Evolutionary conservation across 2,888 invertebrate genomes (phyloP), one percentile per base, ranked within the genome.

Genomic region (Chamaedrilus cognettii): DNA sequence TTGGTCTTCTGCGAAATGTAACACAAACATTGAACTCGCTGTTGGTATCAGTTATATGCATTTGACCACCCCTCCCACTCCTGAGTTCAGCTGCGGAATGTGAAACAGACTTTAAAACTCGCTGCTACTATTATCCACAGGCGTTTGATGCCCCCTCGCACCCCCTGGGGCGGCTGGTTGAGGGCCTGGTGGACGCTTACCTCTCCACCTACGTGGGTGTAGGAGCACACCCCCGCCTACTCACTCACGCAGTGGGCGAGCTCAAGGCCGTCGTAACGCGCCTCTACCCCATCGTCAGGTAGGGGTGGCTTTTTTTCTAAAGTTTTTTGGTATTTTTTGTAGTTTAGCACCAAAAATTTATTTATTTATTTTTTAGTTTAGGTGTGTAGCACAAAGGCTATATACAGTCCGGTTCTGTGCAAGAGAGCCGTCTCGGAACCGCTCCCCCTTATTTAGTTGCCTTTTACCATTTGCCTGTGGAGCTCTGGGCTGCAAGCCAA

Each of bases 221-320:
- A 0, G 85, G 90, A 33, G 91, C 91, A 0, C 91, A 92, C 79
- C 90, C 91, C 0, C 79, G 93, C 19, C 85, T 95, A 19, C 86
- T 94, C 2, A 89, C 88, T 67, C 94, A 94, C 78, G 94, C 94
- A 1, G 91, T 94, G 56, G 88, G 88, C 3, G 94, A 95, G 81
- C 87, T 94, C 73, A 90, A 89, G 80, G 92, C 92, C 65, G 79
- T 77, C 66, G 74, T 82, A 7, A 66, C 70, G 4, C 72, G 83
- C 35, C 75, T 83, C 19, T 84, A 82, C 68, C 70, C 67, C 7
- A 76, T 83, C 31, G 70, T 84, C 51, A 79, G 83, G 84, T 83
- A 65, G 60, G 58, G 30, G n/a, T n/a, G n/a, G n/a, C n/a, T 7
- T 11, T 19, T 19, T 55, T 11, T 15, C 26, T 23, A 15, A 55